Base-by-base conservation (phyloP, 2,797 vertebrate genomes). In the Dipus sagitta region DNA sequence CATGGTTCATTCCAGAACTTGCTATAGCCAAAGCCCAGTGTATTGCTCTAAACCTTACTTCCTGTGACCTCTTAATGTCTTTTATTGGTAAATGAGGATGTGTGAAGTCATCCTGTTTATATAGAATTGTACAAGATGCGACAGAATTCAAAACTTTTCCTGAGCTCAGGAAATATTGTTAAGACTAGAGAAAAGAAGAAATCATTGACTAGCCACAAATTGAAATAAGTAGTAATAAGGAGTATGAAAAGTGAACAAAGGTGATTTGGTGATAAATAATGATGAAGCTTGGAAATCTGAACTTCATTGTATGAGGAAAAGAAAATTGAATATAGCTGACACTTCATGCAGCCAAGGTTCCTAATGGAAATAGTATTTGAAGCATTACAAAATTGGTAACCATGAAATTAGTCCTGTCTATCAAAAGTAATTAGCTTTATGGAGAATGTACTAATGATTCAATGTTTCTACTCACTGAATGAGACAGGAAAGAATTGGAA, bases 351-450 rank as follows among this genome's bases (percentile, higher is more conserved):
- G 28, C 47, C 21, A 84, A 62, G 47, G 74, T 74, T 95, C 58
- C 90, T 90, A 86, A 93, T 83, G 34, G 42, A 82, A 94, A 90
- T 30, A 86, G 91, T 93, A 91, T 88, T 64, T 80, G 76, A 95
- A 34, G 28, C 23, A 32, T 88, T n/a, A 80, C 82, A 94, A 86
- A 95, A 94, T 79, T 94, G n/a, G 65, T 85, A 95, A 93, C 90
- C 78, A 91, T 95, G 94, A 95, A 90, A 95, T 92, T 82, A 80
- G 17, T 72, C 74, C 89, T 96, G 87, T 93, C 90, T 24, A 91
- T 92, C 78, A 90, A 96, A 91, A 95, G 92, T 87, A 94, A 95
- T 90, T 72, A 79, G 62, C 58, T 96, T 96, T 85, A 85, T 90
- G 32, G 62, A 87, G 71, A 94, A 93, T 5, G 23, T 71, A 54